Percentiles rank a stretch among this genome's conserved stretches.
phyloP scores from a whole-genome alignment of 1,140 invertebrate species.

The Copidosoma floridanum region DNA sequence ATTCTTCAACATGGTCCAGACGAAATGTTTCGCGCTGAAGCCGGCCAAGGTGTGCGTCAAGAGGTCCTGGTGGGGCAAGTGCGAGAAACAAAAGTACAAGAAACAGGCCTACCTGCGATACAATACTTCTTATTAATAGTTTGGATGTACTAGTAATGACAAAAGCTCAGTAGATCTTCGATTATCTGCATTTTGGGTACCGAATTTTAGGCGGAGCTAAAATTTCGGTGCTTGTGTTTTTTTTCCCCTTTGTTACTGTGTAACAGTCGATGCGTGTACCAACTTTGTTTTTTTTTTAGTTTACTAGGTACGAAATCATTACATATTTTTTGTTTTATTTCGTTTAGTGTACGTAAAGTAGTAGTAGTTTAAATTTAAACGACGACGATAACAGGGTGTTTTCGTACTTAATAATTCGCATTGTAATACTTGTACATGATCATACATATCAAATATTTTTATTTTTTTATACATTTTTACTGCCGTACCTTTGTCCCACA shows the following conservation, averaged over 20 bases:
- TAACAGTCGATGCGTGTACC: too few species aligned
- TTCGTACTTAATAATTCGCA: too few species aligned
- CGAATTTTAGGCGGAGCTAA: background rate
- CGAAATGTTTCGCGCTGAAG: slow-evolving; percentile 87
- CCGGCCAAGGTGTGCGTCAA: slow-evolving; percentile 67
- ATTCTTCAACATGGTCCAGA: slow-evolving; percentile 92
- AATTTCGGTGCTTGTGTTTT: background rate
- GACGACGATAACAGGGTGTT: too few species aligned
- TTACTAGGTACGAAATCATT: too few species aligned
- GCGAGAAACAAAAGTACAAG: slow-evolving; percentile 65
- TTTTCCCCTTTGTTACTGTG: slow-evolving; percentile 9
- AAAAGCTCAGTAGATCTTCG: background rate
- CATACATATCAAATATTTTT: too few species aligned
- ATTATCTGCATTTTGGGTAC: slow-evolving; percentile 1
- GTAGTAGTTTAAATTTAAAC: too few species aligned
- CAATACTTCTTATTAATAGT: slow-evolving; percentile 64
- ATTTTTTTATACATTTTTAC: too few species aligned
- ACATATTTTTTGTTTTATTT: too few species aligned
- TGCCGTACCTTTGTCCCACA: too few species aligned
- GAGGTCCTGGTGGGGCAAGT: slow-evolving; percentile 77
- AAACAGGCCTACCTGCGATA: slow-evolving; percentile 75
- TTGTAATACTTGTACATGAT: too few species aligned
- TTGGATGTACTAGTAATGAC: slow-evolving; percentile 30
- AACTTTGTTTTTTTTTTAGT: too few species aligned
- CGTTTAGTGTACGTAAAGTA: too few species aligned